phyloP scores from a whole-genome alignment of 35 echinoderm and acorn worm species.

The Apostichopus californicus region DNA sequence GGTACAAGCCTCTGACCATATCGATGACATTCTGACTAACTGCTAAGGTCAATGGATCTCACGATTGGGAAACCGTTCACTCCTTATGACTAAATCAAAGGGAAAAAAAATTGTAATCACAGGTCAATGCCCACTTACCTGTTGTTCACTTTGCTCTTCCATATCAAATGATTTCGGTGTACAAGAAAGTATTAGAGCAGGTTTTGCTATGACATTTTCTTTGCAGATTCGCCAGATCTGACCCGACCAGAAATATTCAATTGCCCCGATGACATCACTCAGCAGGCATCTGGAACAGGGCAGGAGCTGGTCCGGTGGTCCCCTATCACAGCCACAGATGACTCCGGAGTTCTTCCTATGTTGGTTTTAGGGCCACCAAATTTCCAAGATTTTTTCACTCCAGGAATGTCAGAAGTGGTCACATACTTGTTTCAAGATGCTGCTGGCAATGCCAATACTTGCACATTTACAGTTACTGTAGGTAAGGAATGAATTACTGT shows the following conservation, averaged over 20 bases:
- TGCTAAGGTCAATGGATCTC: too few species aligned
- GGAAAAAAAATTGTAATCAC: too few species aligned
- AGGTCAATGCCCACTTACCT: too few species aligned
- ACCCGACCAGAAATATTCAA: constrained; percentile 23
- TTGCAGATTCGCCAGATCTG: background rate
- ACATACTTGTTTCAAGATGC: constrained; percentile 29
- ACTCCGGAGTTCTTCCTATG: constrained; percentile 14
- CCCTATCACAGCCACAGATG: constrained; percentile 25
- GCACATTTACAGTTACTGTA: constrained; percentile 36
- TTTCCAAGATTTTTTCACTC: constrained; percentile 18
- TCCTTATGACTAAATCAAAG: too few species aligned
- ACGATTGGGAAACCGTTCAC: too few species aligned
- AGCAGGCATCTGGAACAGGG: constrained; percentile 1
- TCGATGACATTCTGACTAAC: too few species aligned
- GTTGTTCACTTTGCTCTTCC: too few species aligned
- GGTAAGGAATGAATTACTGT: background rate
- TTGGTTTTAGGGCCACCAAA: constrained; percentile 14
- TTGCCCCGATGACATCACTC: constrained; percentile 36
- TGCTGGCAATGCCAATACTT: constrained; percentile 2
- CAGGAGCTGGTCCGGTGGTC: background rate
- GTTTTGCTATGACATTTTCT: background rate
- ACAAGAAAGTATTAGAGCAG: too few species aligned
- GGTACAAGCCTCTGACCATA: too few species aligned
- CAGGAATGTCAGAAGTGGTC: constrained; percentile 7
- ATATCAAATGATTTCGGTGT: too few species aligned